These are phyloP conservation scores for Tetramorium parvispinum DNA, from an alignment of 1,140 invertebrate genomes.

Conservation along the genomic window DNA sequence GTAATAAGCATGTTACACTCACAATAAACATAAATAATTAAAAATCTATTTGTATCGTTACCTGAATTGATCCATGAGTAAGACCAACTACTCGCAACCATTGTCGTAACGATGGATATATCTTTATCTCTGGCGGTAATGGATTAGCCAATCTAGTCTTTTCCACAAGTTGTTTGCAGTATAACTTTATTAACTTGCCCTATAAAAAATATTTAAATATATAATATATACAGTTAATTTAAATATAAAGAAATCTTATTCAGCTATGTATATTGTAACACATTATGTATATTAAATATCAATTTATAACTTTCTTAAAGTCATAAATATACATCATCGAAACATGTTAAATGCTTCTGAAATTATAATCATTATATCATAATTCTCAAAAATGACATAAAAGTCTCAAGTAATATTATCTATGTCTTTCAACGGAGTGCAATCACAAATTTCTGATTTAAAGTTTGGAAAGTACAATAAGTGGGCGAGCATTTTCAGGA, in stretches of 20 bases:
- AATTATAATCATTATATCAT: background rate
- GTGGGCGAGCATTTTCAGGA: background rate
- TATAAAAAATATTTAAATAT: conserved; percentile 85
- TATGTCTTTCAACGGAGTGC: background rate
- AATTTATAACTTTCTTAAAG: background rate
- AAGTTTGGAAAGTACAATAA: background rate
- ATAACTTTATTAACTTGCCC: conserved; percentile 97
- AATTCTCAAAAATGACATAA: background rate
- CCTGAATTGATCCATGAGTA: conserved; percentile 89
- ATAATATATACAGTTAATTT: conserved; percentile 8
- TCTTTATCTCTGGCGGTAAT: conserved; percentile 87
- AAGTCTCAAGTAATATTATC: background rate
- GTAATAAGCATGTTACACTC: background rate
- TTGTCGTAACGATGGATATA: conserved; percentile 92
- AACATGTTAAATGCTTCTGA: background rate
- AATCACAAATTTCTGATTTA: background rate
- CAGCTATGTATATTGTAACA: background rate
- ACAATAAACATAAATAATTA: conserved; percentile 24
- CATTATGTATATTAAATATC: background rate
- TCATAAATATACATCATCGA: background rate
- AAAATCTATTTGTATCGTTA: conserved; percentile 76
- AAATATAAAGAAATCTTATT: conserved; percentile 2
- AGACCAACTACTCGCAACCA: conserved; percentile 97
- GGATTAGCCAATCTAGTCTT: conserved; percentile 90
- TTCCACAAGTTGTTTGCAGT: conserved; percentile 95